Base-by-base conservation (phyloP, 1,140 invertebrate genomes). In the Papilio glaucus region DNA sequence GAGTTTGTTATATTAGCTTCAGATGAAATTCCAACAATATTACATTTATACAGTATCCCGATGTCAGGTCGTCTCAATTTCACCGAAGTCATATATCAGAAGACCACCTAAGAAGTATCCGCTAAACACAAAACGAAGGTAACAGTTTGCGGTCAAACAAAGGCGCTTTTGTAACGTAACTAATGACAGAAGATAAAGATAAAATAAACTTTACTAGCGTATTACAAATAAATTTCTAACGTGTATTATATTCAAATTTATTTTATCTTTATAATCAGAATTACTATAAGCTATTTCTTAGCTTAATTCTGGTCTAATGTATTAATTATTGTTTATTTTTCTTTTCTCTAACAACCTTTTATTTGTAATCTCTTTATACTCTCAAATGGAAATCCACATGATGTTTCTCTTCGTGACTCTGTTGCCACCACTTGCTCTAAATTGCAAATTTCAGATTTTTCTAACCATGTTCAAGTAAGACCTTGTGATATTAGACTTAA, bases 81-180 rank as follows among this genome's bases (percentile, higher is more conserved):
- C 33, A 21, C 10, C 37, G 62, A 65, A 65, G 18, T 37, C 62
- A 39, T 65, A 65, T 38, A 62, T 9, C 62, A 39, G 18, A 65
- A 39, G 62, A 65, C 62, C 62, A 65, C 62, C 62, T 24, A 65
- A 65, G 62, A 39, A 9, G 62, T 39, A 24, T 63, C 15, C 18
- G 33, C 37, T 65, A 5, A 65, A 65, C 9, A 65, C 37, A 65
- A 65, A 65, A 65, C 15, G 62, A 65, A 65, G 18, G 15, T 29
- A 12, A 39, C 33, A 41, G 33, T 39, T 21, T 65, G 15, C 39
- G 37, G 37, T 13, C 62, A 65, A 13, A 65, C 29, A 38, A 65
- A 33, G 49, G 49, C 21, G 49, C 49, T 3, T 57, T 57, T 57
- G 49, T 57, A 57, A 57, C 21, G 10, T 57, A 26, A 57, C 49